A percentile compares a stretch with the other conserved stretches of the same genome.
phyloP scores from a whole-genome alignment of 2,888 invertebrate genomes.

The Epicampocera succincta region DNA sequence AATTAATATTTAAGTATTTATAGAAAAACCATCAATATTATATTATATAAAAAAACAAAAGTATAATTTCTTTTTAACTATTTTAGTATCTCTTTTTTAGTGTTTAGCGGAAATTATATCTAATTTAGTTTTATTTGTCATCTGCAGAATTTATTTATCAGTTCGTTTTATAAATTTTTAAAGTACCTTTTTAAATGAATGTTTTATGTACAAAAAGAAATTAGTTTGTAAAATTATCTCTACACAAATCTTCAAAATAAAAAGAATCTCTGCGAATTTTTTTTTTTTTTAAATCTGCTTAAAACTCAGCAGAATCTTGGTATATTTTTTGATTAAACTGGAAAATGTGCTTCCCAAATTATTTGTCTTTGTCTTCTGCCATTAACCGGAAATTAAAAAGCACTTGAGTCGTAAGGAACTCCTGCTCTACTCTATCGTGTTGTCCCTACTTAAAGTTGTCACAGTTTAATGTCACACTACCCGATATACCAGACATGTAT shows the following conservation, averaged over 20 bases:
- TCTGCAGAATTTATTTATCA: slow-evolving; percentile 49
- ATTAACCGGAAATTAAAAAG: background rate
- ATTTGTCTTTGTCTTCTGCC: background rate
- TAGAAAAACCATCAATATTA: slow-evolving; percentile 42
- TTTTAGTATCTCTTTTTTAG: slow-evolving; percentile 31
- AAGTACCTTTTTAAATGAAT: slow-evolving; percentile 56
- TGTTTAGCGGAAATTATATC: slow-evolving; percentile 12
- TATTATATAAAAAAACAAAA: slow-evolving; percentile 19
- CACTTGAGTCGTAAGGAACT: background rate
- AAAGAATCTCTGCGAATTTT: slow-evolving; percentile 20
- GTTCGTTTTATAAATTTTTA: slow-evolving; percentile 44
- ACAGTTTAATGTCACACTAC: background rate
- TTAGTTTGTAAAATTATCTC: slow-evolving; percentile 18
- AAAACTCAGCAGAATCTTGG: slow-evolving; percentile 20
- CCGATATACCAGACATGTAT: background rate
- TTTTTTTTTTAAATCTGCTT: background rate
- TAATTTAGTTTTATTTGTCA: slow-evolving; percentile 34
- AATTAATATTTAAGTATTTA: slow-evolving; percentile 66
- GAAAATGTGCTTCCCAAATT: slow-evolving; percentile 9
- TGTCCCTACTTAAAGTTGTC: slow-evolving; percentile 17
- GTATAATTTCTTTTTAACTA: slow-evolving; percentile 15
- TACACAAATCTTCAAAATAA: slow-evolving; percentile 1
- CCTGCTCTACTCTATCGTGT: background rate
- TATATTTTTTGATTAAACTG: background rate
- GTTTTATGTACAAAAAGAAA: slow-evolving; percentile 61